These are phyloP conservation scores for Ptychodera flava DNA, from an alignment of 35 echinoderm and acorn worm species.

Conservation along the genomic window DNA sequence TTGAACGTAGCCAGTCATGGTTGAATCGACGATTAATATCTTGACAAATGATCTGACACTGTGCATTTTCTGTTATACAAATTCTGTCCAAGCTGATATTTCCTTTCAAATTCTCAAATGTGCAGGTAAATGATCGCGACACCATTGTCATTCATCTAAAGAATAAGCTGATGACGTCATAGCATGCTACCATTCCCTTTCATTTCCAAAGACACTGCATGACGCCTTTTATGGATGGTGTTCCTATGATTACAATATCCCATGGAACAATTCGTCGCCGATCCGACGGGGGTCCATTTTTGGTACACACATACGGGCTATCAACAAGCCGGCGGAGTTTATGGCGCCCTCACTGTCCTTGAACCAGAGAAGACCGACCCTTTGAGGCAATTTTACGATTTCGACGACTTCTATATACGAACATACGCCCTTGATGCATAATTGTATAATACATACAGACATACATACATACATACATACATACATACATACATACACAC, in stretches of 20 bases:
- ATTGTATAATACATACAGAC: too few species aligned
- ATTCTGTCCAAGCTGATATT: too few species aligned
- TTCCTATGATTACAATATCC: slow-evolving; percentile 2
- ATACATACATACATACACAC: too few species aligned
- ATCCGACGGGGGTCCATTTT: slow-evolving; percentile 29
- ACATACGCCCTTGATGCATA: too few species aligned
- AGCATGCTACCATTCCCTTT: background rate
- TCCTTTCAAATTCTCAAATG: too few species aligned
- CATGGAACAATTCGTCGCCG: slow-evolving; percentile 23
- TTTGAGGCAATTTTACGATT: background rate
- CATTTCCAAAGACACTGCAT: background rate
- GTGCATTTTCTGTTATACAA: too few species aligned
- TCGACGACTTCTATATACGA: too few species aligned
- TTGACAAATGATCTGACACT: too few species aligned
- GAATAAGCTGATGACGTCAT: background rate
- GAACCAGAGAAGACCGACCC: slow-evolving; percentile 15
- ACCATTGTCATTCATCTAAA: background rate
- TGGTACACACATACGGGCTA: slow-evolving; percentile 67
- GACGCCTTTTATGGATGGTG: slow-evolving; percentile 16
- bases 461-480: too few species aligned
- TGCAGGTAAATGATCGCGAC: slow-evolving; percentile 7
- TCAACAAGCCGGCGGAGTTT: slow-evolving; percentile 67
- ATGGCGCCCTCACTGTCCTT: slow-evolving; percentile 65
- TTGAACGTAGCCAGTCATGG: too few species aligned
- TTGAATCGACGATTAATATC: too few species aligned